Conservation (phyloP, 2,797 vertebrate genomes). For the Euthynnus affinis region DNA sequence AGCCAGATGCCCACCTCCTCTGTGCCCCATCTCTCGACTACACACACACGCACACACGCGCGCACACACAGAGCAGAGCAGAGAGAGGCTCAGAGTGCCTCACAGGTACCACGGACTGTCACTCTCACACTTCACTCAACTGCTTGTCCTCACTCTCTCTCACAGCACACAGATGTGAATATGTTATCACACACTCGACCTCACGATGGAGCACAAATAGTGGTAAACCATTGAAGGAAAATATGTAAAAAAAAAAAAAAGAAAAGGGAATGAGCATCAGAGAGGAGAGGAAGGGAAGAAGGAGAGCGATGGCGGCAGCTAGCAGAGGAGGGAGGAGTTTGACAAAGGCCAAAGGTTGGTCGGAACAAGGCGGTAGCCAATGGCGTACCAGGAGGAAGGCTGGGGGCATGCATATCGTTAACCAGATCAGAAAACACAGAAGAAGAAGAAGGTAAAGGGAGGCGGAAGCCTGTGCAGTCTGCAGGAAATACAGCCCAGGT, state of each 20-base stretch:
- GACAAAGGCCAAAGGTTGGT: conserved; percentile 74
- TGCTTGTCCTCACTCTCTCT: neutral
- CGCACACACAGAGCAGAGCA: conserved; percentile 86
- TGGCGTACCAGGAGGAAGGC: conserved; percentile 62
- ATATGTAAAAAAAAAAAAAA: conserved; percentile 11
- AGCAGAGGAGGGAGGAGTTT: conserved; percentile 83
- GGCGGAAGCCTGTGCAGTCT: conserved; percentile 78
- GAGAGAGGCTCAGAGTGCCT: conserved; percentile 80
- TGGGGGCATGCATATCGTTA: conserved; percentile 87
- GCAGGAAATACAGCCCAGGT: conserved; percentile 59
- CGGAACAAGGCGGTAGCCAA: conserved; percentile 56
- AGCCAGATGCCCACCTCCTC: conserved; percentile 99
- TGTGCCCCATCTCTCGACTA: conserved; percentile 99
- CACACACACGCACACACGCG: conserved; percentile 91
- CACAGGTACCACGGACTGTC: conserved; percentile 32
- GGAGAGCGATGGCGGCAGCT: conserved; percentile 85
- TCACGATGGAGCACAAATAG: conserved; percentile 49
- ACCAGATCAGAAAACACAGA: conserved; percentile 76
- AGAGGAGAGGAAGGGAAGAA: conserved; percentile 65
- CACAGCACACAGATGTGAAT: neutral
- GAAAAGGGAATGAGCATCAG: conserved; percentile 11
- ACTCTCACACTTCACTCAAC: conserved; percentile 3
- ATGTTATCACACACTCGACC: conserved; percentile 48
- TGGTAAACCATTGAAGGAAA: conserved; percentile 55
- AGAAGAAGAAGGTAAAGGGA: conserved; percentile 52